Percentiles rank a stretch among this genome's conserved stretches.
These are phyloP conservation scores for Drosophila helvetica DNA, from an alignment of 2,888 invertebrate species.

Conservation along the genomic window DNA sequence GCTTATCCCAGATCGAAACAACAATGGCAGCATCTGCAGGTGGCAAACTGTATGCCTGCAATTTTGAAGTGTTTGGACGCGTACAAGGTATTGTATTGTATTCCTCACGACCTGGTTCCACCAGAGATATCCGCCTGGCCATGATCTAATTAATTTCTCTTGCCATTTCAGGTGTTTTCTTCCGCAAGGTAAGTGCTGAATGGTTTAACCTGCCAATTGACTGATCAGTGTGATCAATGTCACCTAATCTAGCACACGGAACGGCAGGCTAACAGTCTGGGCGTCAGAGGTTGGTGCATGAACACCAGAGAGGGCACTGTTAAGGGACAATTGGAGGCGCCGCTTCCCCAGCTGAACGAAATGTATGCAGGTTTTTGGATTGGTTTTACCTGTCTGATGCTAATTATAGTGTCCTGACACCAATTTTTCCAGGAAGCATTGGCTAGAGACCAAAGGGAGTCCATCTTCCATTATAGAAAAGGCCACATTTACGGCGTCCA, in stretches of 20 bases:
- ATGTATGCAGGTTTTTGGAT: conserved; percentile 83
- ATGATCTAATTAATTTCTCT: conserved; percentile 13
- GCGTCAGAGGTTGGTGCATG: conserved; percentile 88
- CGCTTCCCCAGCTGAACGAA: conserved; percentile 84
- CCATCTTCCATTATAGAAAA: conserved; percentile 90
- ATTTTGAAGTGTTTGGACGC: conserved; percentile 79
- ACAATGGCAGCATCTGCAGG: conserved; percentile 36
- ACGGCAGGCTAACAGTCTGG: conserved; percentile 85
- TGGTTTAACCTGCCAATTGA: neutral
- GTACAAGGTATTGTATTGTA: no score
- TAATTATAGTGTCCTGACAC: conserved; percentile 4
- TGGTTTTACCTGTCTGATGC: neutral
- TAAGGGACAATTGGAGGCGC: conserved; percentile 87
- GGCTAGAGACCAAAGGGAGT: conserved; percentile 88
- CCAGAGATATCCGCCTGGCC: neutral
- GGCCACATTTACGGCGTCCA: conserved; percentile 88
- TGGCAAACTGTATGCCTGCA: conserved; percentile 55
- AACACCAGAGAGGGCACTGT: conserved; percentile 87
- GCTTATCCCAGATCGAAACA: neutral
- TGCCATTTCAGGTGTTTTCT: conserved; percentile 79
- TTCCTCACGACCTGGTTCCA: conserved; percentile 32
- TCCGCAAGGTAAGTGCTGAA: conserved; percentile 78
- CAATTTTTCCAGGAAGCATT: conserved; percentile 75
- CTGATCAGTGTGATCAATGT: neutral
- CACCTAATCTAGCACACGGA: conserved; percentile 85